Evolutionary conservation across 2,113 vertebrate species (phyloP).

Genomic region (Thomomys bottae): DNA sequence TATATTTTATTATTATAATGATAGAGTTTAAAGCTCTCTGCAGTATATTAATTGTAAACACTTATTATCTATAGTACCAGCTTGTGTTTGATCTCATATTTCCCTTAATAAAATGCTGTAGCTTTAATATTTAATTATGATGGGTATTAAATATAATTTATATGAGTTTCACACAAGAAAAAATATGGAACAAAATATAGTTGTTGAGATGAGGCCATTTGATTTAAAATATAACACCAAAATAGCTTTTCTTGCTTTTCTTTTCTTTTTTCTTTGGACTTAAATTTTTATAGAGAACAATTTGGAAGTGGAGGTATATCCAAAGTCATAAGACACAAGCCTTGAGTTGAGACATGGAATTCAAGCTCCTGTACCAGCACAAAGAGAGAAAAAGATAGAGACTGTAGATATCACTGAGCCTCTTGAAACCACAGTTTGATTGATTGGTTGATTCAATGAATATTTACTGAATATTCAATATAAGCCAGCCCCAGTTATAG

Average conservation of each 20-base stretch:
- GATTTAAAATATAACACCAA: slow-evolving; percentile 53
- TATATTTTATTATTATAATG: slow-evolving; percentile 54
- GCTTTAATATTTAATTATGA: slow-evolving; percentile 66
- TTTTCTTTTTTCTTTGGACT: background rate
- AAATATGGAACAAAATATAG: slow-evolving; percentile 55
- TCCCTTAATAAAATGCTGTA: slow-evolving; percentile 59
- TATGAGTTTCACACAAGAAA: slow-evolving; percentile 49
- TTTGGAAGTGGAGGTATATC: no score
- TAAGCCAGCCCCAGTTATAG: background rate
- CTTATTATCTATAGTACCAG: slow-evolving; percentile 46
- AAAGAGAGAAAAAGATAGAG: no score
- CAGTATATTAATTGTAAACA: slow-evolving; percentile 45
- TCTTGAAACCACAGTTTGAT: slow-evolving; percentile 35
- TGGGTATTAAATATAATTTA: slow-evolving; percentile 52
- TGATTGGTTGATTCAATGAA: background rate
- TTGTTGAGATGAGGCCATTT: slow-evolving; percentile 44
- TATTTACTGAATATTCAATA: background rate
- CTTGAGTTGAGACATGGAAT: no score
- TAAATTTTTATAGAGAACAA: slow-evolving; percentile 43
- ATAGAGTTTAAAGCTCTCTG: slow-evolving; percentile 41
- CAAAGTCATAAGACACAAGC: no score
- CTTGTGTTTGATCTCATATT: slow-evolving; percentile 58
- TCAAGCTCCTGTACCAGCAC: no score
- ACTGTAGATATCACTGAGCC: background rate
- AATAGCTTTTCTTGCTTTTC: background rate